phyloP scores from a whole-genome alignment of 2,888 invertebrate species.

The Temnothorax ravouxi region DNA sequence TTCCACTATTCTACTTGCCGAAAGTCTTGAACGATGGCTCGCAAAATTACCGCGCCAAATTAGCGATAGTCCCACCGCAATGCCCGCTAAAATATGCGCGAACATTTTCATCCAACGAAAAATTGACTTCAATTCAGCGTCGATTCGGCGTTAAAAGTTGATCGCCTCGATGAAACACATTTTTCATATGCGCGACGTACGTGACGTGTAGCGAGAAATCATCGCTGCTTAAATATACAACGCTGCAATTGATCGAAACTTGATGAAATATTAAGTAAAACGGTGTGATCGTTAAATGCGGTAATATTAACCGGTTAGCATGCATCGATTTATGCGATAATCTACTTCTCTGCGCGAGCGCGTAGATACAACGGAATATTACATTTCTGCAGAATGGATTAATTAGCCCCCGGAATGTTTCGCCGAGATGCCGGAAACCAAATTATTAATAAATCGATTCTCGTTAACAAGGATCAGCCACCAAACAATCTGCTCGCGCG shows the following conservation, averaged over 20 bases:
- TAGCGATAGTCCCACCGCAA: not conserved
- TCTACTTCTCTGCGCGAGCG: conserved; percentile 37
- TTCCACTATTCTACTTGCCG: conserved; percentile 7
- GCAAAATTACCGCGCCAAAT: conserved; percentile 27
- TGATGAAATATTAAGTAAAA: conserved; percentile 50
- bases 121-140: conserved; percentile 1
- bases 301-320: conserved; percentile 42
- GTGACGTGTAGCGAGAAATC: not conserved
- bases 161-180: not conserved
- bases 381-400: conserved; percentile 52
- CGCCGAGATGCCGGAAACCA: conserved; percentile 51
- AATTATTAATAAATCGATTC: conserved; percentile 57
- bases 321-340: conserved; percentile 40
- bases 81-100: not conserved
- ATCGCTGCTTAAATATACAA: not conserved
- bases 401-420: conserved; percentile 53
- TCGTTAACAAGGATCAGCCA: conserved; percentile 46
- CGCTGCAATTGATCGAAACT: not conserved
- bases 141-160: not conserved
- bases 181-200: too few species aligned
- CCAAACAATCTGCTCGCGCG: conserved; percentile 25
- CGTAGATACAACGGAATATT: conserved; percentile 39
- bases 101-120: not conserved
- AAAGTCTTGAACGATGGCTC: conserved; percentile 27
- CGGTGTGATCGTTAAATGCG: conserved; percentile 38